A percentile compares a stretch with the other conserved stretches of the same genome.
These are phyloP conservation scores for Pyrrhia umbra DNA, from an alignment of 2,888 invertebrate genomes.

Conservation along the genomic window DNA sequence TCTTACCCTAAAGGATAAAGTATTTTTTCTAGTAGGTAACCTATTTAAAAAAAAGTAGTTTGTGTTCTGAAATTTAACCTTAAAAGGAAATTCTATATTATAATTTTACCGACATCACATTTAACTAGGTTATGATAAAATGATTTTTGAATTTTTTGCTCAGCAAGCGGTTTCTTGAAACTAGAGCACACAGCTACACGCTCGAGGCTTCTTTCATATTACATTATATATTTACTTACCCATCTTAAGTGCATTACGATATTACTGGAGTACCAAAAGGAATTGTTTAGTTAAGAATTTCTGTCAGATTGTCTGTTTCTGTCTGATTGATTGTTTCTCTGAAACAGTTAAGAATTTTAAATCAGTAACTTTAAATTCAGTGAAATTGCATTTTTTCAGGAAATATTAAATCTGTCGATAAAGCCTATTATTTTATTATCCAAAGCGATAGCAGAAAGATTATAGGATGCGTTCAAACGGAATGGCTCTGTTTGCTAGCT, in stretches of 20 bases:
- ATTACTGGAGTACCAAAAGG: neutral
- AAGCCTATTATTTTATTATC: no score
- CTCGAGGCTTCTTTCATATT: neutral
- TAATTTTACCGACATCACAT: neutral
- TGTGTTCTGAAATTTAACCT: no score
- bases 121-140: neutral
- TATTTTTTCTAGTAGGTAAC: no score
- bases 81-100: no score
- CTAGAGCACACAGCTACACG: constrained; percentile 6
- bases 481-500: constrained; percentile 20
- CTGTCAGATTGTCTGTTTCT: no score
- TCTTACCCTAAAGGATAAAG: no score
- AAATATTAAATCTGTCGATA: no score
- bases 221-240: neutral
- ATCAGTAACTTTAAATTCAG: no score
- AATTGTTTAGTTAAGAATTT: neutral
- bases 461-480: constrained; percentile 13
- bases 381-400: no score
- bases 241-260: constrained; percentile 1
- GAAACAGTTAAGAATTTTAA: no score
- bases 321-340: no score
- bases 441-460: neutral
- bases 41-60: no score
- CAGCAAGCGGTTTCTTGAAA: neutral
- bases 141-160: neutral